Evolutionary conservation across 1,140 invertebrate genomes (phyloP).

Genomic region (Lutraria rhynchaena): DNA sequence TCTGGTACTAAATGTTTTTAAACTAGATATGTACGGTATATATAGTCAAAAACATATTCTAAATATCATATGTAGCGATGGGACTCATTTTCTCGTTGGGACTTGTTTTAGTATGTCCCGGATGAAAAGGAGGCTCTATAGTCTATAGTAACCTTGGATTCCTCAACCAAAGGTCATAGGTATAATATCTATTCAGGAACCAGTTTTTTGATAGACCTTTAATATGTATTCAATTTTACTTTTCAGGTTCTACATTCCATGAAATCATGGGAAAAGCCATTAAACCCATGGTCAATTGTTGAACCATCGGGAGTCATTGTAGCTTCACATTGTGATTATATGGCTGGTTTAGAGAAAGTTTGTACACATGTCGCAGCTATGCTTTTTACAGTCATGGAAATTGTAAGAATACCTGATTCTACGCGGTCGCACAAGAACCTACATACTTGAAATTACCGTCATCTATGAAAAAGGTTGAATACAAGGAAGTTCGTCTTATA

Average conservation of each 20-base stretch:
- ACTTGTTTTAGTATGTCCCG: too few species aligned
- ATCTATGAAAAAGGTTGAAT: constrained; percentile 10
- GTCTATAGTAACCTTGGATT: too few species aligned
- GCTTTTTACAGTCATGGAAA: constrained; percentile 1
- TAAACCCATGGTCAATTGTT: constrained; percentile 10
- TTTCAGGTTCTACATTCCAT: constrained; percentile 31
- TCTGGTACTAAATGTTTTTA: too few species aligned
- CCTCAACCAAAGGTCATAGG: too few species aligned
- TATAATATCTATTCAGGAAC: too few species aligned
- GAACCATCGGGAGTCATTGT: background rate
- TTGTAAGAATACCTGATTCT: background rate
- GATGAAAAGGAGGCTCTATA: too few species aligned
- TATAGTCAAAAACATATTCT: too few species aligned
- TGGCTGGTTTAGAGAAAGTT: constrained; percentile 19
- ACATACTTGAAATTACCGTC: constrained; percentile 27
- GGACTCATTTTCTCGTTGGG: too few species aligned
- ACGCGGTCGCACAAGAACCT: background rate
- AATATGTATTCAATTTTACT: too few species aligned
- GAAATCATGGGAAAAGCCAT: constrained; percentile 24
- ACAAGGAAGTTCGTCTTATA: constrained; percentile 5
- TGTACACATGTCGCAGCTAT: constrained; percentile 21
- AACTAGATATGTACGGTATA: too few species aligned
- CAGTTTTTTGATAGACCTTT: too few species aligned
- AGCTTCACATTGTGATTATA: constrained; percentile 7
- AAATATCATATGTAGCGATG: too few species aligned